Conservation (phyloP, 2,797 vertebrate species). For the Gymnoscopelus braueri region DNA sequence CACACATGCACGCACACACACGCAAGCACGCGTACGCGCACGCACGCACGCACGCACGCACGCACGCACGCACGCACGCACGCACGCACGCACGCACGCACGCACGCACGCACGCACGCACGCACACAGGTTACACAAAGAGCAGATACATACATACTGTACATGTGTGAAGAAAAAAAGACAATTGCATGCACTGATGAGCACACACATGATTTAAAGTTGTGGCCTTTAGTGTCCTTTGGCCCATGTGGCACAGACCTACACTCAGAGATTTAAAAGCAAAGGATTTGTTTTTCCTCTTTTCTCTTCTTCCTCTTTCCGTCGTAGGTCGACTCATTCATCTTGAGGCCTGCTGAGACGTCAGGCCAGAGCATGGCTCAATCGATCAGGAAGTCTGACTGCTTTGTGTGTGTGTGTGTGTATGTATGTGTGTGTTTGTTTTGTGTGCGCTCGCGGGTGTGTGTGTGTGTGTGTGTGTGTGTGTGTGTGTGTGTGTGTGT, state of each 20-base stretch:
- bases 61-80: neutral
- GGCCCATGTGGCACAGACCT: constrained; percentile 47
- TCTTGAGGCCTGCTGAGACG: constrained; percentile 70
- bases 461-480: constrained; percentile 1
- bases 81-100: constrained; percentile 3
- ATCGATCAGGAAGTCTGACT: constrained; percentile 77
- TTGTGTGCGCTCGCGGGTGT: constrained; percentile 3
- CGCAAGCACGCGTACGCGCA: neutral
- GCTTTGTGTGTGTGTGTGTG: constrained; percentile 56
- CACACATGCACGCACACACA: neutral
- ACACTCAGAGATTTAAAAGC: constrained; percentile 63
- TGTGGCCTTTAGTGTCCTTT: constrained; percentile 19
- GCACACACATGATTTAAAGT: constrained; percentile 5
- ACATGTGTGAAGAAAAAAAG: constrained; percentile 6
- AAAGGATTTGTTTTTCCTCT: constrained; percentile 65
- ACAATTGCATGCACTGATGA: constrained; percentile 13
- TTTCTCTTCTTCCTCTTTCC: constrained; percentile 46
- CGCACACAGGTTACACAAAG: neutral
- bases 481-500: constrained; percentile 34
- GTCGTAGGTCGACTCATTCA: constrained; percentile 74
- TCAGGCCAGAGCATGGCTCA: constrained; percentile 72
- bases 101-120: constrained; percentile 3
- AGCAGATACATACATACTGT: neutral
- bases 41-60: constrained; percentile 6
- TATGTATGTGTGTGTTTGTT: constrained; percentile 25